Percentiles rank a stretch among this genome's conserved stretches.
Conservation (phyloP, 2,888 invertebrate species). For the Idaea aversata region DNA sequence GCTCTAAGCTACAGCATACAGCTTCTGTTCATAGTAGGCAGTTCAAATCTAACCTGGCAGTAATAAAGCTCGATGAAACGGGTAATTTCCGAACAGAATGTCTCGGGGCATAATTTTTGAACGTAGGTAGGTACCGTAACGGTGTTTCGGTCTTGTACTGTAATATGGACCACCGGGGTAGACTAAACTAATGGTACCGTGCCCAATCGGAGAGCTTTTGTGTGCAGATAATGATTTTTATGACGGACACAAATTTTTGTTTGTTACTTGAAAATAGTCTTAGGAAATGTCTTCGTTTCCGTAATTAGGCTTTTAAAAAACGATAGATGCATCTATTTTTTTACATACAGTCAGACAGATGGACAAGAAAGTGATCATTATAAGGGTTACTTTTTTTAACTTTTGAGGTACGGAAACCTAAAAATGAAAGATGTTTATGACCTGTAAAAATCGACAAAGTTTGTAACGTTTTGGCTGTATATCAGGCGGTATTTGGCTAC, state of each 20-base stretch:
- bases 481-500: no score
- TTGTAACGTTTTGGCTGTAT: no score
- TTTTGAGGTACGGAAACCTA: no score
- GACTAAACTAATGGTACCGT: slow-evolving; percentile 44
- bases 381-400: no score
- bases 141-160: slow-evolving; percentile 37
- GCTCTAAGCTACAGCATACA: background rate
- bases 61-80: slow-evolving; percentile 24
- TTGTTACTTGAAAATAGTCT: slow-evolving; percentile 25
- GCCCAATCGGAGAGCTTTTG: slow-evolving; percentile 45
- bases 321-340: no score
- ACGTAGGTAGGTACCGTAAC: slow-evolving; percentile 50
- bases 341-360: no score
- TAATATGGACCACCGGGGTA: slow-evolving; percentile 57
- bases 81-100: slow-evolving; percentile 51
- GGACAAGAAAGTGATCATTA: no score
- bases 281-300: slow-evolving; percentile 19
- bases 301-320: background rate
- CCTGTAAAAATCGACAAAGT: no score
- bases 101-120: slow-evolving; percentile 37
- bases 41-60: background rate
- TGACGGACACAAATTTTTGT: background rate
- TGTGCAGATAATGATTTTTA: slow-evolving; percentile 40
- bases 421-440: no score
- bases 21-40: background rate